Evolutionary conservation across 1,140 invertebrate genomes (phyloP).

Genomic region (Brachionus angularis): DNA sequence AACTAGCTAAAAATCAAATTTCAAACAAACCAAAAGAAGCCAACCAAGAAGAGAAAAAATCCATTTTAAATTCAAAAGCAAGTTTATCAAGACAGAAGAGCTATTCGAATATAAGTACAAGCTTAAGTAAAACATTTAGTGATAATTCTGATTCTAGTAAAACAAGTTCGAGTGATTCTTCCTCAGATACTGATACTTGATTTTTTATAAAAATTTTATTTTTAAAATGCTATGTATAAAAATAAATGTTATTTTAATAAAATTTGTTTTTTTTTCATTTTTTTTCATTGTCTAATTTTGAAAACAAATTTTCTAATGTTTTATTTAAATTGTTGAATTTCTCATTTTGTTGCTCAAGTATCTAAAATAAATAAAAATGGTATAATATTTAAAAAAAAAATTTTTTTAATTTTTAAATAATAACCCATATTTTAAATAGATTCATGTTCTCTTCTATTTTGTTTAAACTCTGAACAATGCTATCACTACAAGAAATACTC

Average conservation of each 20-base stretch:
- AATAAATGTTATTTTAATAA: constrained; percentile 11
- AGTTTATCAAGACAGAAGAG: constrained; percentile 9
- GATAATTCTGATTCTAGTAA: too few species aligned
- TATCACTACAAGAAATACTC: neutral
- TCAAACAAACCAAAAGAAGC: neutral
- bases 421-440: neutral
- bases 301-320: neutral
- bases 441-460: neutral
- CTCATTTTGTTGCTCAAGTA: constrained; percentile 8
- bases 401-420: neutral
- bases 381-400: too few species aligned
- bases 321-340: neutral
- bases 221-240: neutral
- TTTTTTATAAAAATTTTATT: neutral
- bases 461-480: neutral
- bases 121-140: neutral
- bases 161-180: neutral
- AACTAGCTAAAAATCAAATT: neutral
- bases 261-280: neutral
- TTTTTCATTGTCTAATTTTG: neutral
- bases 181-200: constrained; percentile 27
- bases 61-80: neutral
- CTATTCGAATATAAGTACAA: neutral
- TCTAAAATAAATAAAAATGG: too few species aligned
- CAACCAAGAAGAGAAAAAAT: neutral